Evolutionary conservation across 2,888 invertebrate species (phyloP).

Genomic region (Platycheirus albimanus): DNA sequence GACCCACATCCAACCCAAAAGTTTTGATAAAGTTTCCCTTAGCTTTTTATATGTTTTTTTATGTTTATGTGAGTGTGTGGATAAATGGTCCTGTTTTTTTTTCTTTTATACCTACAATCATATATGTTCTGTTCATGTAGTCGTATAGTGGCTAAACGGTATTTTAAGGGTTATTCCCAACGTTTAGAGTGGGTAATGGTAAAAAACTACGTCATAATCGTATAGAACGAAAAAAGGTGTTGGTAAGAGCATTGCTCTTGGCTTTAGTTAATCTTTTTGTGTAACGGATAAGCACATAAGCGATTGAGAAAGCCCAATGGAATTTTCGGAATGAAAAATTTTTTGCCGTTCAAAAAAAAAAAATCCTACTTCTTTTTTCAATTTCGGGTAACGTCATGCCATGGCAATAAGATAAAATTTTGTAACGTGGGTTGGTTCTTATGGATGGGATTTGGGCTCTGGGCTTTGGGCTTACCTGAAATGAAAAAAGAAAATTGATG

Average conservation of each 20-base stretch:
- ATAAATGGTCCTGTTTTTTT: constrained; percentile 38
- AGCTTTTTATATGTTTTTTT: constrained; percentile 52
- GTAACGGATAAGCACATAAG: constrained; percentile 62
- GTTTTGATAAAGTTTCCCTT: constrained; percentile 60
- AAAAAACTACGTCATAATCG: constrained; percentile 38
- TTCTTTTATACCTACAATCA: background rate
- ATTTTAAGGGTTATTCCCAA: constrained; percentile 51
- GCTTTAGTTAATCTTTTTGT: constrained; percentile 67
- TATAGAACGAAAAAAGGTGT: constrained; percentile 44
- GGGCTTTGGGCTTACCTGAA: constrained; percentile 7
- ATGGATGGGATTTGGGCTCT: background rate
- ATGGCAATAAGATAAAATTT: constrained; percentile 5
- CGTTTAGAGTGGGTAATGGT: constrained; percentile 6
- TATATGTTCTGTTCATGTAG: too few species aligned
- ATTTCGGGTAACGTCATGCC: constrained; percentile 2
- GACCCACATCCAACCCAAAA: constrained; percentile 55
- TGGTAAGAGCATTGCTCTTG: constrained; percentile 54
- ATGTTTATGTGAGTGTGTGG: too few species aligned
- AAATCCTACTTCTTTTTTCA: background rate
- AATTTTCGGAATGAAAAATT: constrained; percentile 36
- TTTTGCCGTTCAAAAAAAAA: constrained; percentile 4
- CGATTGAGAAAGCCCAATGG: constrained; percentile 57
- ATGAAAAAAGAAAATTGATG: constrained; percentile 10
- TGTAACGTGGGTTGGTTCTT: constrained; percentile 7
- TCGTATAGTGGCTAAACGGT: constrained; percentile 39